phyloP scores from a whole-genome alignment of 2,888 invertebrate species.

The Nomada fabriciana region DNA sequence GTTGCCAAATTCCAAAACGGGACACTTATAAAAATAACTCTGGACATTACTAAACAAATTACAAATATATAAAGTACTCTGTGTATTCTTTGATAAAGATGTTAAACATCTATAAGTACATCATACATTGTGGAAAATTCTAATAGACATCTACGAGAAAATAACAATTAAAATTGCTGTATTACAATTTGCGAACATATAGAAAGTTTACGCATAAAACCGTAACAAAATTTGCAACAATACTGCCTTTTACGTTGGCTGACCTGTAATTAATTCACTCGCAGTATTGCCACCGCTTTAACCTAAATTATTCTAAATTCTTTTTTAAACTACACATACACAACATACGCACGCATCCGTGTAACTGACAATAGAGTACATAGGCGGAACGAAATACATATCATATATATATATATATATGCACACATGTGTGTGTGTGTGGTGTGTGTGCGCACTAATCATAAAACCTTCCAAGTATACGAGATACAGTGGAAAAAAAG shows the following conservation, averaged over 20 bases:
- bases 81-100: too few relatives aligned
- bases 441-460: slow-evolving; percentile 20
- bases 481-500: slow-evolving; percentile 27
- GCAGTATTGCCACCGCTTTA: slow-evolving; percentile 44
- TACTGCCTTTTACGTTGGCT: slow-evolving; percentile 38
- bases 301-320: slow-evolving; percentile 39
- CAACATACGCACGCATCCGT: neutral
- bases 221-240: neutral
- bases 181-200: neutral
- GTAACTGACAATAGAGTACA: slow-evolving; percentile 16
- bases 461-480: slow-evolving; percentile 39
- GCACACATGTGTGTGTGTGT: neutral
- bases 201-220: neutral
- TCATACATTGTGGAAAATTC: too few relatives aligned
- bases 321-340: slow-evolving; percentile 28
- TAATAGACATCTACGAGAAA: too few relatives aligned
- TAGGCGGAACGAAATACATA: neutral
- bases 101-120: too few relatives aligned
- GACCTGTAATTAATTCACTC: slow-evolving; percentile 50
- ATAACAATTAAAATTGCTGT: too few relatives aligned
- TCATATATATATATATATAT: neutral
- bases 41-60: too few relatives aligned
- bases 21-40: too few relatives aligned
- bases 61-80: too few relatives aligned
- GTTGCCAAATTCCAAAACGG: too few relatives aligned